Conservation (phyloP, 2,113 vertebrate genomes). For the Cyprinodon tularosa region DNA sequence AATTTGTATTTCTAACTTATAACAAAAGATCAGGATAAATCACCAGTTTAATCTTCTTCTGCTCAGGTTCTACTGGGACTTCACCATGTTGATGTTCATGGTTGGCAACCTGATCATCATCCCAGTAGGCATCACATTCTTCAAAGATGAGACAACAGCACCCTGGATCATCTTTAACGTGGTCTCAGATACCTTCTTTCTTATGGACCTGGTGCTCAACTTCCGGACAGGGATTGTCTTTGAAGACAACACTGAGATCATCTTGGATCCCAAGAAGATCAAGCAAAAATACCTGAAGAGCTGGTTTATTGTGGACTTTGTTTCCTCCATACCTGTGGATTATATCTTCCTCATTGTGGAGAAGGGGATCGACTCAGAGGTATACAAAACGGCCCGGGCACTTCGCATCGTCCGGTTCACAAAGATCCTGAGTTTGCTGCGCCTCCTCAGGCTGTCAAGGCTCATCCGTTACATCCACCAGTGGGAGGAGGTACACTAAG, state of each 20-base stretch:
- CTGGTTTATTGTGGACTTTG: slow-evolving; percentile 98
- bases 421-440: slow-evolving; percentile 93
- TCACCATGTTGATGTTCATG: slow-evolving; percentile 98
- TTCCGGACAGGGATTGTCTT: slow-evolving; percentile 97
- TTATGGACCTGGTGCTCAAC: slow-evolving; percentile 97
- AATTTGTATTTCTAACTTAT: background rate
- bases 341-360: slow-evolving; percentile 99
- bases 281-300: slow-evolving; percentile 96
- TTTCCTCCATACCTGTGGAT: slow-evolving; percentile 98
- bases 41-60: background rate
- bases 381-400: slow-evolving; percentile 95
- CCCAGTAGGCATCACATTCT: slow-evolving; percentile 98
- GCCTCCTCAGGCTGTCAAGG: slow-evolving; percentile 89
- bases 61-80: slow-evolving; percentile 98
- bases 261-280: slow-evolving; percentile 95
- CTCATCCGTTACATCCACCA: slow-evolving; percentile 98
- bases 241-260: slow-evolving; percentile 98
- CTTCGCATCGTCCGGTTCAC: slow-evolving; percentile 96
- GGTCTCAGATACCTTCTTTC: slow-evolving; percentile 98
- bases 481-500: slow-evolving; percentile 89
- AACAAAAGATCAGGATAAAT: background rate
- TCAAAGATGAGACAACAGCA: slow-evolving; percentile 96
- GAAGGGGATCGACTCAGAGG: slow-evolving; percentile 96
- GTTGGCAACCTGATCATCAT: slow-evolving; percentile 99
- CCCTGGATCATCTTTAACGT: slow-evolving; percentile 99